A percentile compares a stretch with the other conserved stretches of the same genome.
Conservation (phyloP, 2,113 vertebrate species). For the Agapornis roseicollis region DNA sequence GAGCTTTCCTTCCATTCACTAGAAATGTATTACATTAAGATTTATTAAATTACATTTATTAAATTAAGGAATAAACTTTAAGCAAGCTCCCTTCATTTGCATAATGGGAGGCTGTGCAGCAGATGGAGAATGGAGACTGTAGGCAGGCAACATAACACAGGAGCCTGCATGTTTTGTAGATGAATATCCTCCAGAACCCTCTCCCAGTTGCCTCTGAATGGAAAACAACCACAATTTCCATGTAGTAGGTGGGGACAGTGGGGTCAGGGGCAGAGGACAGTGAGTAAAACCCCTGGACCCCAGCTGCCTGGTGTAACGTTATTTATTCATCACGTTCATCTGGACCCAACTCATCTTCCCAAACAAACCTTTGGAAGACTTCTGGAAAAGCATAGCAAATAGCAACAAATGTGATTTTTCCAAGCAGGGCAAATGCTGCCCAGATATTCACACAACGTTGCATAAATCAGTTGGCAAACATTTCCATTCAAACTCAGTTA, state of each 20-base stretch:
- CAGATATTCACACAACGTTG: background rate
- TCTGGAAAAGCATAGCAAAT: background rate
- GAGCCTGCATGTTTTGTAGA: slow-evolving; percentile 26
- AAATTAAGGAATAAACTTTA: slow-evolving; percentile 63
- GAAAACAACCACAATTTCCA: slow-evolving; percentile 17
- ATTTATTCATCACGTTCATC: background rate
- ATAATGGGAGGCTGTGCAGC: slow-evolving; percentile 56
- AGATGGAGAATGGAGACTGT: slow-evolving; percentile 48
- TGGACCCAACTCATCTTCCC: background rate
- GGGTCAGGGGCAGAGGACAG: background rate
- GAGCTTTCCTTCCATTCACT: slow-evolving; percentile 38
- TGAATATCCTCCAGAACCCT: background rate
- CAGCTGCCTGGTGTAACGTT: background rate
- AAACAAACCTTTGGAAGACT: background rate
- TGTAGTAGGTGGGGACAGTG: background rate
- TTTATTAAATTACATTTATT: slow-evolving; percentile 67
- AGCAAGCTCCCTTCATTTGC: slow-evolving; percentile 43
- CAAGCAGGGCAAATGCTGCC: background rate
- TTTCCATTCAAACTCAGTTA: background rate
- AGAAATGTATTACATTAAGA: slow-evolving; percentile 49
- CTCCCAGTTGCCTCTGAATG: background rate
- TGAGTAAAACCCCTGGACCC: background rate
- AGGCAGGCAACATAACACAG: slow-evolving; percentile 39
- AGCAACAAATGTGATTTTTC: background rate
- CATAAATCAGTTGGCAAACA: background rate